Conservation (phyloP, 2,113 vertebrate species). For the Ellobius talpinus region DNA sequence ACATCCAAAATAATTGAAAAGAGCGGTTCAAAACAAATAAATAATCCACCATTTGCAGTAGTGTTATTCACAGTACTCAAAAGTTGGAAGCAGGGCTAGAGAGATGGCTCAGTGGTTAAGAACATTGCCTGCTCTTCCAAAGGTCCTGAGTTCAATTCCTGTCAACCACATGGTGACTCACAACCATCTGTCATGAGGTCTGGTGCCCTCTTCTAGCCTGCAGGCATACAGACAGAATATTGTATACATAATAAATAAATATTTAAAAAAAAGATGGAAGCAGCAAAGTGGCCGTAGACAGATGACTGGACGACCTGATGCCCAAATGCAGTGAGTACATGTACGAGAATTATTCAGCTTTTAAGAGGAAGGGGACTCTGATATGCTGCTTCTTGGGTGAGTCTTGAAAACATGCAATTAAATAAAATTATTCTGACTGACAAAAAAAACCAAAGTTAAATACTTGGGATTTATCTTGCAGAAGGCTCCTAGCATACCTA, state of each 20-base stretch:
- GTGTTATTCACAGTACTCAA: neutral
- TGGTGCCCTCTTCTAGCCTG: too few species aligned
- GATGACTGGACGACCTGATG: neutral
- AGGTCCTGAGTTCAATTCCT: too few species aligned
- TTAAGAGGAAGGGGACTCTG: constrained; percentile 23
- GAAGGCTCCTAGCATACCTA: neutral
- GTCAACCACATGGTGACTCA: too few species aligned
- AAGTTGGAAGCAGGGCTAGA: neutral
- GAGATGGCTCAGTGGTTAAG: too few species aligned
- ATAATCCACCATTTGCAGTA: neutral
- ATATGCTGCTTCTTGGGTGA: neutral
- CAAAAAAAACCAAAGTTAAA: constrained; percentile 25
- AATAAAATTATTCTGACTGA: constrained; percentile 24
- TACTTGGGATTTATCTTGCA: neutral
- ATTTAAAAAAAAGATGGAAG: neutral
- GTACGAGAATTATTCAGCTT: neutral
- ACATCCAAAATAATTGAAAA: neutral
- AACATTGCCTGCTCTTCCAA: too few species aligned
- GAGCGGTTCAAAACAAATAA: neutral
- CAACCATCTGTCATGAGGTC: too few species aligned
- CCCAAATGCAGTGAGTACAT: neutral
- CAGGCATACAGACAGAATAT: too few species aligned
- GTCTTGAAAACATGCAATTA: constrained; percentile 30
- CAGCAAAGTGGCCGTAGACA: neutral
- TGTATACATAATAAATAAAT: too few species aligned